phyloP scores from a whole-genome alignment of 1,140 invertebrate genomes.

The Lucilia cuprina region DNA sequence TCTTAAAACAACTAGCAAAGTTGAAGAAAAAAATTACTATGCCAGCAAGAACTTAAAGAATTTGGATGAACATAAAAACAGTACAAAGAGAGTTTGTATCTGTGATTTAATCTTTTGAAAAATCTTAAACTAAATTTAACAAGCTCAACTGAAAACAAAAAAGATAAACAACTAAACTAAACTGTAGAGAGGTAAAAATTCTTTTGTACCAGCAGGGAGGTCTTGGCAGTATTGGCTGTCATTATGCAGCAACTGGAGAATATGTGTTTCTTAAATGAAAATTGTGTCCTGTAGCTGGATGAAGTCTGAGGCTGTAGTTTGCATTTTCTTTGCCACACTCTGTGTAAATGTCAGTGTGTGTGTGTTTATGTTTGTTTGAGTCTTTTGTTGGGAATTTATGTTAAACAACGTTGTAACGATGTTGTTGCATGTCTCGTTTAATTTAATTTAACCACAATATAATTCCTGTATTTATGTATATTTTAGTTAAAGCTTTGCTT shows the following conservation, averaged over 20 bases:
- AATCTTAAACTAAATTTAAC: not conserved
- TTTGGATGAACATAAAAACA: not conserved
- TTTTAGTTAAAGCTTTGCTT: not conserved
- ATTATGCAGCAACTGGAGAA: not conserved
- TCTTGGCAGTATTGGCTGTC: not conserved
- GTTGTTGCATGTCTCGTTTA: constrained; percentile 2
- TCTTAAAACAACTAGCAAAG: not conserved
- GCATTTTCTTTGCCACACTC: not conserved
- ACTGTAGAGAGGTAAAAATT: not conserved
- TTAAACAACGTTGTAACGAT: not conserved
- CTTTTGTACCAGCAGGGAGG: not conserved
- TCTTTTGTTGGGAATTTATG: not conserved
- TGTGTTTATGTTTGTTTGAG: not conserved
- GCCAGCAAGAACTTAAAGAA: not conserved
- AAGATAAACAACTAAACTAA: not conserved
- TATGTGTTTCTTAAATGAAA: not conserved
- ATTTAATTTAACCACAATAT: not conserved
- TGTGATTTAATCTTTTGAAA: not conserved
- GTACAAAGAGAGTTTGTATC: not conserved
- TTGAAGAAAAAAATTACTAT: not conserved
- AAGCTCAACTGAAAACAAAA: not conserved
- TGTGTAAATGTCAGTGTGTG: not conserved
- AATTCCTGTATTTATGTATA: not conserved
- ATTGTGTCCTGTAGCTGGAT: not conserved
- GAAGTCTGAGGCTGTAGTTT: not conserved